Base-by-base conservation (phyloP, 1,140 invertebrate genomes). In the Gerris buenoi region DNA sequence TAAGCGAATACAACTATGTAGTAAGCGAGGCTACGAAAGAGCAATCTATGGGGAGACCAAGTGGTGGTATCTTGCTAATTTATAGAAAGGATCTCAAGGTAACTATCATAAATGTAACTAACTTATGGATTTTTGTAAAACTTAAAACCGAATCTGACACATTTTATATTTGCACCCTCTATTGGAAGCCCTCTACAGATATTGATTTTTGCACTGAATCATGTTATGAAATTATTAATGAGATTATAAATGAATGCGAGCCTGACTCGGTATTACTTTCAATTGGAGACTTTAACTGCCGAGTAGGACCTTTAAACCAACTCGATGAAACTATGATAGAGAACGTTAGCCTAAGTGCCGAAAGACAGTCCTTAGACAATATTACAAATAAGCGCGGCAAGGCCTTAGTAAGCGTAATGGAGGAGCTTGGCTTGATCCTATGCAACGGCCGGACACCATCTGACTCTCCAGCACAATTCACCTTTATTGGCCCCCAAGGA, bases 271-370 rank as follows among this genome's bases (percentile, higher is more conserved):
- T 27, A 25, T 26, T 63, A 63, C 2, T 63, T 2, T 2, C 58
- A 15, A 59, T 33, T 25, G 66, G 66, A 10, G 46, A 67, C 58
- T 67, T 63, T 60, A 67, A 67, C 66, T 67, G 57, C 25, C 57
- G 59, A 27, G 58, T 67, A 13, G 46, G 57, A 18, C n/a, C 23
- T 23, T 18, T 58, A 67, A 67, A 67, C 28, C 60, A 61, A 18
- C 23, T 67, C 5, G 66, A 67, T 26, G 66, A 67, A 14, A 57
- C 56, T 1, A 15, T 63, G 58, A 27, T 60, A 25, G 58, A 67
- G 18, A 23, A 27, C 60, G 14, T 62, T 27, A 61, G 2, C 10
- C 26, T 67, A 14, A 33, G 27, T 62, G 25, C 66, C 28, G 57
- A 67, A 61, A 33, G 66, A 15, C 22, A 62, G 2, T 67, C 66